Percentiles rank a stretch among this genome's conserved stretches.
These are phyloP conservation scores for Laticauda laticaudata DNA, from an alignment of 2,113 vertebrate genomes.

Conservation along the genomic window DNA sequence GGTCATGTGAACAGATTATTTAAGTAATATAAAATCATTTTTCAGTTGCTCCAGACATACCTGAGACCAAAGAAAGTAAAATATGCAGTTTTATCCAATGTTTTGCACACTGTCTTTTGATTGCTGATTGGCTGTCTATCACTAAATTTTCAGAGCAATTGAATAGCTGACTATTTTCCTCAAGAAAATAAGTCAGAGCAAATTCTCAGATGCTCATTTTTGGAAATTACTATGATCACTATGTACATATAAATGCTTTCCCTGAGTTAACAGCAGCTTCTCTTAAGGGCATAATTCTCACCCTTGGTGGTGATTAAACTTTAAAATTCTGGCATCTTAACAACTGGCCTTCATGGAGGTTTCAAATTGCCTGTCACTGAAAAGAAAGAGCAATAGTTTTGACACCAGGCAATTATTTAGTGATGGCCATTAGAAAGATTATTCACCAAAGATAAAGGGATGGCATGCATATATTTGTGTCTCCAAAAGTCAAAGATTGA, in stretches of 20 bases:
- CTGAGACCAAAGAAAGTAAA: neutral
- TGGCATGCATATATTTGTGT: neutral
- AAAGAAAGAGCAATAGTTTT: constrained; percentile 54
- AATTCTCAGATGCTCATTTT: constrained; percentile 61
- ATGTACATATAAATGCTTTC: constrained; percentile 50
- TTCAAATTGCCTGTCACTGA: constrained; percentile 50
- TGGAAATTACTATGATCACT: constrained; percentile 68
- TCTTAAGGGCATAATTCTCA: constrained; percentile 65
- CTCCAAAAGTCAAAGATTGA: constrained; percentile 73
- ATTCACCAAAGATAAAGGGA: constrained; percentile 46
- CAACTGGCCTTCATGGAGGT: constrained; percentile 71
- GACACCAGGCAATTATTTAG: constrained; percentile 72
- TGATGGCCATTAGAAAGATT: constrained; percentile 64
- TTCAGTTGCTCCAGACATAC: neutral
- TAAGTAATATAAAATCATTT: neutral
- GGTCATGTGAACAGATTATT: neutral
- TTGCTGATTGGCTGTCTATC: constrained; percentile 39
- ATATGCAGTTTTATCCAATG: constrained; percentile 3
- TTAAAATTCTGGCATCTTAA: constrained; percentile 64
- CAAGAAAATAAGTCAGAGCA: constrained; percentile 59
- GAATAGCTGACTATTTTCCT: constrained; percentile 51
- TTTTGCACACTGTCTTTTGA: constrained; percentile 19
- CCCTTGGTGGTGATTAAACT: constrained; percentile 58
- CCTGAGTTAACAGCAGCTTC: constrained; percentile 54
- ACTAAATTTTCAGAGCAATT: constrained; percentile 43